Base-by-base conservation (phyloP, 2,797 vertebrate genomes). In the Melanotaenia pygmaea region DNA sequence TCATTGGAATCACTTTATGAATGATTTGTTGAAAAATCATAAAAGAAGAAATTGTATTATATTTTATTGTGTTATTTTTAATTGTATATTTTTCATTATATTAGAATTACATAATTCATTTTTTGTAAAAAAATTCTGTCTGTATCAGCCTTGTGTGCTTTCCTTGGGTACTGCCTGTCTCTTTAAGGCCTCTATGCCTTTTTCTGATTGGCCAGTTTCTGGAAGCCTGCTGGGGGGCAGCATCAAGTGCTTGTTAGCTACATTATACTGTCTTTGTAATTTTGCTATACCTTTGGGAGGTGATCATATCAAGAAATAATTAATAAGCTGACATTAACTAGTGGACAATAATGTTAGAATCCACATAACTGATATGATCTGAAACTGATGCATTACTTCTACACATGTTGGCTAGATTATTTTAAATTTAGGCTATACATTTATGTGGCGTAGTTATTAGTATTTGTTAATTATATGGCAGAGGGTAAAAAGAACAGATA, bases 191-290 rank as follows among this genome's bases (percentile, higher is more conserved):
- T 26, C 24, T 18, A 16, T 45, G 18, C 43, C 5, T 28, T 30
- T 40, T 20, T 62, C 61, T 63, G 40, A 50, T 64, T 64, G 32
- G 45, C 62, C 45, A 47, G 61, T 45, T 30, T 62, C 38, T 45
- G 24, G 26, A 30, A 45, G 28, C 16, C 40, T 32, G 26, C 40
- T 63, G 40, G 10, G 16, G 28, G 40, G 2, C 24, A 45, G 14
- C 59, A 45, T 9, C 1, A 3, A 1, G 13, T 26, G 24, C 7
- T 61, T 28, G 14, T 61, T 4, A 60, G 59, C 59, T 26, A 18
- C 43, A 47, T 18, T 20, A n/a, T 3, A 26, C 35, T 26, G 5
- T 24, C 32, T 5, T 13, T 26, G 28, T n/a, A 16, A 13, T 18
- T 40, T 16, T 43, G 13, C 22, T 43, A 1, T 43, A 14, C 14